Percentiles rank a stretch among this genome's conserved stretches.
Conservation (phyloP, 2,888 invertebrate genomes). For the Conchocele bisecta region DNA sequence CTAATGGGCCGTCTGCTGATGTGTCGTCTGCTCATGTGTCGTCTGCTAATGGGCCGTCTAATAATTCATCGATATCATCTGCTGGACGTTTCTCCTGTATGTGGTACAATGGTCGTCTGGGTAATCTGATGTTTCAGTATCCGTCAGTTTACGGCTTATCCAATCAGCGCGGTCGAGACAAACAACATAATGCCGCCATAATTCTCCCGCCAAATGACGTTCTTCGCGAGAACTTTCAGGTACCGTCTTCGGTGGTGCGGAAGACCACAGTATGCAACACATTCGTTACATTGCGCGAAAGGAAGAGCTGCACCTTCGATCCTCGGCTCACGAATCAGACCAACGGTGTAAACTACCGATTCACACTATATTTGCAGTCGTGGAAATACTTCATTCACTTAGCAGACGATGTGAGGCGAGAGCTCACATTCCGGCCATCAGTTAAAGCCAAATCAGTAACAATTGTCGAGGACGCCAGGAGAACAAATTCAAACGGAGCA, state of each 20-base stretch:
- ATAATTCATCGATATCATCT: too few species aligned
- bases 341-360: constrained; percentile 20
- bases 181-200: constrained; percentile 33
- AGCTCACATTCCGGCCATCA: constrained; percentile 21
- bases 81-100: too few species aligned
- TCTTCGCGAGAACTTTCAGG: constrained; percentile 34
- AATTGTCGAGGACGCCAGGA: constrained; percentile 11
- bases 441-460: neutral
- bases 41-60: too few species aligned
- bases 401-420: constrained; percentile 19
- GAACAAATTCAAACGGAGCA: neutral
- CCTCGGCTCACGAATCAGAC: constrained; percentile 19
- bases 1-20: too few species aligned
- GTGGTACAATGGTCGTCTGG: constrained; percentile 35
- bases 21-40: too few species aligned
- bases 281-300: constrained; percentile 14
- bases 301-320: constrained; percentile 37
- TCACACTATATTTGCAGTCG: constrained; percentile 37
- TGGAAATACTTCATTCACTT: constrained; percentile 38
- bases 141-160: constrained; percentile 41
- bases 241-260: constrained; percentile 15
- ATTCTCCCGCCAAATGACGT: constrained; percentile 36
- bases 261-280: constrained; percentile 21
- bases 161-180: too few species aligned
- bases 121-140: constrained; percentile 40